Percentiles rank a stretch among this genome's conserved stretches.
Conservation (phyloP, 2,797 vertebrate species). For the Parotocinclus haroldoi region DNA sequence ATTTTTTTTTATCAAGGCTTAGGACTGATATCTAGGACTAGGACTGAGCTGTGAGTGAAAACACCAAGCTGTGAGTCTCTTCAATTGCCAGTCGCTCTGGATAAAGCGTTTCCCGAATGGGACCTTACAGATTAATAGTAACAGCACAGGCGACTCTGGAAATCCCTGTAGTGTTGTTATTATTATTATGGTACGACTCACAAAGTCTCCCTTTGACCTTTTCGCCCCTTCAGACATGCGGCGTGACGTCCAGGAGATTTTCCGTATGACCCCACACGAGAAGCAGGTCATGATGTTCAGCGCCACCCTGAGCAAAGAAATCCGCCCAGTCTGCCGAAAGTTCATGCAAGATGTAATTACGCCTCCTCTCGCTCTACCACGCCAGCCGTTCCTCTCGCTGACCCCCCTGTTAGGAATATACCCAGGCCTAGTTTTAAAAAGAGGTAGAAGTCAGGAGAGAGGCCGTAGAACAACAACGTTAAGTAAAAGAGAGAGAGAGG, state of each 20-base stretch:
- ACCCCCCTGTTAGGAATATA: slow-evolving; percentile 12
- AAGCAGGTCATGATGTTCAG: slow-evolving; percentile 91
- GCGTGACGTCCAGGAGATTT: slow-evolving; percentile 84
- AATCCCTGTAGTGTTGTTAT: too few relatives aligned
- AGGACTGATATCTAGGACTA: too few relatives aligned
- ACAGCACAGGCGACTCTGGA: too few relatives aligned
- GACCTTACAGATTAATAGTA: too few relatives aligned
- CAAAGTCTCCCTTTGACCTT: too few relatives aligned
- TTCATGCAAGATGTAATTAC: slow-evolving; percentile 89
- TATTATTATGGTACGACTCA: too few relatives aligned
- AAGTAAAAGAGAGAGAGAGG: neutral
- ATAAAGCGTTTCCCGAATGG: too few relatives aligned
- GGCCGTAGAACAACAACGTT: slow-evolving; percentile 9
- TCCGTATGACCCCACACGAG: slow-evolving; percentile 83
- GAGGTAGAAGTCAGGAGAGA: neutral
- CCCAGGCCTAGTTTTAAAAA: slow-evolving; percentile 25
- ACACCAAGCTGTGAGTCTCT: too few relatives aligned
- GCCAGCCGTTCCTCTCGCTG: slow-evolving; percentile 43
- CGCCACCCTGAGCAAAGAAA: slow-evolving; percentile 83
- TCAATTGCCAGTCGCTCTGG: too few relatives aligned
- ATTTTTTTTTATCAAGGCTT: too few relatives aligned
- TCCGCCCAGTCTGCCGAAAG: slow-evolving; percentile 83
- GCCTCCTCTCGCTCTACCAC: slow-evolving; percentile 53
- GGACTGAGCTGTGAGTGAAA: too few relatives aligned
- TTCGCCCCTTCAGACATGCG: slow-evolving; percentile 72